Evolutionary conservation across 2,797 vertebrate species (phyloP).

Genomic region (Gastrophryne carolinensis): DNA sequence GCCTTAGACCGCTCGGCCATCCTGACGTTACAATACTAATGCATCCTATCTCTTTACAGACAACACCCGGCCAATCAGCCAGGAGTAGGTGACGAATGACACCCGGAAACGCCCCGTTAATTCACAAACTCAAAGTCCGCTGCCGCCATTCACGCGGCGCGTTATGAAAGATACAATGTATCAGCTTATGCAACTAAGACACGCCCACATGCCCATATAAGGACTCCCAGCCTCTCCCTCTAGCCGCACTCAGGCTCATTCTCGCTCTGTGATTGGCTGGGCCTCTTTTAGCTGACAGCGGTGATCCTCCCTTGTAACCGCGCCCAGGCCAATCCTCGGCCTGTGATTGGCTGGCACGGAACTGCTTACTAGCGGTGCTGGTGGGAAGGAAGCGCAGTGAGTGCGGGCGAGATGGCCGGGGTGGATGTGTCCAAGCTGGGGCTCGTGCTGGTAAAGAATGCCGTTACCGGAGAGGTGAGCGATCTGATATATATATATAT

Average conservation of each 20-base stretch:
- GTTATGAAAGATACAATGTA: constrained; percentile 20
- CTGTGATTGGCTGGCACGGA: constrained; percentile 60
- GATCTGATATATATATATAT: no score
- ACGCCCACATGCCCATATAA: constrained; percentile 2
- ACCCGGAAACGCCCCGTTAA: no score
- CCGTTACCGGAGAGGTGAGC: constrained; percentile 72
- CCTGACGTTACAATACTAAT: no score
- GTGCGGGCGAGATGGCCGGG: constrained; percentile 59
- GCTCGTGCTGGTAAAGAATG: constrained; percentile 69
- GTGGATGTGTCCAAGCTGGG: constrained; percentile 71
- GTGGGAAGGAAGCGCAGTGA: background rate
- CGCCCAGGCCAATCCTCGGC: constrained; percentile 35
- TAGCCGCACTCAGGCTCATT: constrained; percentile 44
- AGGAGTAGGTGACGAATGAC: no score
- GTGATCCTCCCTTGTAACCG: background rate
- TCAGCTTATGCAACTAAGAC: constrained; percentile 11
- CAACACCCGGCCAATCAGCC: no score
- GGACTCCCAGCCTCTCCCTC: background rate
- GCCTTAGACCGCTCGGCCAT: no score
- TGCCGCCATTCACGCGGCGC: no score
- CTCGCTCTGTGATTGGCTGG: constrained; percentile 58
- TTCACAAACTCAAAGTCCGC: no score
- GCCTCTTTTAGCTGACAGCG: no score
- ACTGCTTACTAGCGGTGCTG: background rate
- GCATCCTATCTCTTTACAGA: no score